Base-by-base conservation (phyloP, 2,797 vertebrate genomes). In the Adrianichthys oophorus region DNA sequence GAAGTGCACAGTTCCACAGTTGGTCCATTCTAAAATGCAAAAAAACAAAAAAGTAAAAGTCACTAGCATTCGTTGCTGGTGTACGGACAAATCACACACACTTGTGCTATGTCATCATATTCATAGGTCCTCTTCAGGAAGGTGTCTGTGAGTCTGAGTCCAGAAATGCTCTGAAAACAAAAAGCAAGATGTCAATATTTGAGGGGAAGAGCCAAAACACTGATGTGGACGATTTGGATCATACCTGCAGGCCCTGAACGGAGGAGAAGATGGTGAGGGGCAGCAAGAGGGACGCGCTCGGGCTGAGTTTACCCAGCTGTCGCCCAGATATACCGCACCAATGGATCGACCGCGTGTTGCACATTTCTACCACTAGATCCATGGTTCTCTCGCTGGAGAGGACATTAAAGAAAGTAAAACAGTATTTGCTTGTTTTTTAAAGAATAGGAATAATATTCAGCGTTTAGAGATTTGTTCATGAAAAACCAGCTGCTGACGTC, bases 91-190 rank as follows among this genome's bases (percentile, higher is more conserved):
- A 99, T 91, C 62, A 99, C 97, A 67, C 95, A 98, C 77, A 99
- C 97, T 82, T 99, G 97, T 16, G 96, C 96, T 1, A 99, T 95
- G 87, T 99, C 98, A 41, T 99, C 98, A 0, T 98, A 98, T 53
- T 99, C 98, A 0, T 99, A 99, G 0, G 97, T 99, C 88, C 98
- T 94, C 92, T 99, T 98, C 89, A 99, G 88, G 89, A 99, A 99
- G 0, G 95, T 98, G 65, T 99, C 98, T 1, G 95, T 99, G 48
- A 99, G 92, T 86, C 98, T 92, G 79, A 99, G 82, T 52, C 97
- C 98, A 1, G 96, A 99, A 70, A 99, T 92, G 15, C 96, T 98
- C 98, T 99, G 79, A 71, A 21, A 37, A 37, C 32, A 37, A 37
- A 10, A 1, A 37, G 32, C 42, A 17, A 46, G 46, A 3, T 0